Evolutionary conservation across 2,113 vertebrate species (phyloP).

Genomic region (Amazona vittata): DNA sequence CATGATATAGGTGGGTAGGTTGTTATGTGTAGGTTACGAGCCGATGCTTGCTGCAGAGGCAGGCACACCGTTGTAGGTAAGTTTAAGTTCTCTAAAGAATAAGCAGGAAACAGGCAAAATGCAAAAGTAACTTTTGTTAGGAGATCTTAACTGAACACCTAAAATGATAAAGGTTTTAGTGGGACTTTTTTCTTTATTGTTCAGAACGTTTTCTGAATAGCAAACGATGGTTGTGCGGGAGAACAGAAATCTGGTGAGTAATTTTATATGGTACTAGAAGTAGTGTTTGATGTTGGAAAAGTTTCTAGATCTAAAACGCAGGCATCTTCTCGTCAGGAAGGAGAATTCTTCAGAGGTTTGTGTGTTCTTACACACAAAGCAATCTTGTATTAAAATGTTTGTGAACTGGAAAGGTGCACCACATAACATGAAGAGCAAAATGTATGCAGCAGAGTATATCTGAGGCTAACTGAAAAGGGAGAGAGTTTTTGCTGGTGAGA

Average conservation of each 20-base stretch:
- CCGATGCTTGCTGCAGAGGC: not conserved
- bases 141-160: not conserved
- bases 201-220: not conserved
- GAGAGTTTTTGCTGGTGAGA: not conserved
- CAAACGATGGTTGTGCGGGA: not conserved
- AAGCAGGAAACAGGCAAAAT: slow-evolving; percentile 27
- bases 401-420: not conserved
- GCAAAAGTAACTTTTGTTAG: not conserved
- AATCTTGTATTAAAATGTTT: not conserved
- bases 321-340: not conserved
- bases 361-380: not conserved
- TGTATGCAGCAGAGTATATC: not conserved
- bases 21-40: not conserved
- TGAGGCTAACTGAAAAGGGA: not conserved
- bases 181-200: not conserved
- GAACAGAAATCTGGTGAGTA: not conserved
- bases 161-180: not conserved
- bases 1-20: not conserved
- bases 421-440: fast-evolving
- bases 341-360: not conserved
- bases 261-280: not conserved
- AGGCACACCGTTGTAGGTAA: not conserved
- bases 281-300: not conserved
- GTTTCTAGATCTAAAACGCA: not conserved
- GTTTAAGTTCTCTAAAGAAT: not conserved